These are phyloP conservation scores for Xestia xanthographa DNA, from an alignment of 2,888 invertebrate species.

Conservation along the genomic window DNA sequence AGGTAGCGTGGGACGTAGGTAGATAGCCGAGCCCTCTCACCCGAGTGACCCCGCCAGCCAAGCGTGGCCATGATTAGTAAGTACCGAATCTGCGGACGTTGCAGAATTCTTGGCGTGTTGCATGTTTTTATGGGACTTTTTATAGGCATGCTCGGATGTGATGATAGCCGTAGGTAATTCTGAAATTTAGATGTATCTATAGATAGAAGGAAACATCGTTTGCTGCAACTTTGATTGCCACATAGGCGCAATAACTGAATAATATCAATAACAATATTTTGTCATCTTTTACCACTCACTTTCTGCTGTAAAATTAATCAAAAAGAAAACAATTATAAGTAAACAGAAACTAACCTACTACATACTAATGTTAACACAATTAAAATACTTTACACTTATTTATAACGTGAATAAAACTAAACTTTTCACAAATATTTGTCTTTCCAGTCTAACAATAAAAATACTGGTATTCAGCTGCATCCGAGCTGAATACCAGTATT, in stretches of 20 bases:
- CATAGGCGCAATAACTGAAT: neutral
- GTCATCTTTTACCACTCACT: no score
- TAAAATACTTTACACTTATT: no score
- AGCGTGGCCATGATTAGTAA: constrained; percentile 49
- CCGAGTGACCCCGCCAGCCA: constrained; percentile 47
- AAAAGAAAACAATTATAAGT: no score
- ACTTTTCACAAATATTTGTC: no score
- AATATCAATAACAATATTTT: neutral
- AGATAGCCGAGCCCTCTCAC: constrained; percentile 35
- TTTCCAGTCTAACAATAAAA: no score
- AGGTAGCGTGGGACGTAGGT: constrained; percentile 5
- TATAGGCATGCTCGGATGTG: constrained; percentile 7
- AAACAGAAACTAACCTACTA: no score
- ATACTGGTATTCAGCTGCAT: no score
- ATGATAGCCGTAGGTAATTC: neutral
- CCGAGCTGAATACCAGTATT: no score
- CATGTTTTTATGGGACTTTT: constrained; percentile 33
- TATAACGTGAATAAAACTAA: no score
- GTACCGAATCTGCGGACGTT: constrained; percentile 40
- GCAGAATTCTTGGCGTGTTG: constrained; percentile 34
- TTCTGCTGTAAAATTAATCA: no score
- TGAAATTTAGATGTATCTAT: neutral
- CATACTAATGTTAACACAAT: no score
- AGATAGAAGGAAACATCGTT: neutral
- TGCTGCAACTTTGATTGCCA: neutral